A percentile compares a stretch with the other conserved stretches of the same genome.
Evolutionary conservation across 2,113 vertebrate species (phyloP).

Genomic region (Equus przewalskii): DNA sequence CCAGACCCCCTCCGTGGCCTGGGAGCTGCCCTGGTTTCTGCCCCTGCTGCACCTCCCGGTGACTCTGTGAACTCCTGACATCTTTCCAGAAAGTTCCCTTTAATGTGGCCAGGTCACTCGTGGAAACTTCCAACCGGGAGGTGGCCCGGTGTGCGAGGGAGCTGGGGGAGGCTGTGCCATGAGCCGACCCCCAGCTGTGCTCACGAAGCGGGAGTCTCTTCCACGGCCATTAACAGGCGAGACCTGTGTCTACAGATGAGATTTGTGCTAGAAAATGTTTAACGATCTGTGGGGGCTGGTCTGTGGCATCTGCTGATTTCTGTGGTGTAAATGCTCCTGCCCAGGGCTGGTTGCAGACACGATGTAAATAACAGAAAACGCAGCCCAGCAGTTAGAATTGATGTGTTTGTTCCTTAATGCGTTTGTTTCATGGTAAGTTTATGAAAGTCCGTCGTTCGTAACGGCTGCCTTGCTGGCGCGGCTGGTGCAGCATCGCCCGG

Average conservation of each 20-base stretch:
- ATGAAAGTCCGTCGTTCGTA: neutral
- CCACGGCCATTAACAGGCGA: too few relatives aligned
- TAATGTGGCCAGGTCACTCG: neutral
- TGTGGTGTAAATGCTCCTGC: neutral
- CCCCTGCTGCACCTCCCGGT: neutral
- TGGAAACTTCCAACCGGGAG: too few relatives aligned
- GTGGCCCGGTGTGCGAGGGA: too few relatives aligned
- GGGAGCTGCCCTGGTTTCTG: neutral
- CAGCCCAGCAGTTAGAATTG: neutral
- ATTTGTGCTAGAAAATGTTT: too few relatives aligned
- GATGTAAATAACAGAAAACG: fast-evolving
- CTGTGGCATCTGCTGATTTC: neutral
- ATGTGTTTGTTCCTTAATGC: neutral
- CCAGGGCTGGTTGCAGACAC: neutral
- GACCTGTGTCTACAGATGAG: too few relatives aligned
- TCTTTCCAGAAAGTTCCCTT: neutral
- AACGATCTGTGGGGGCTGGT: neutral
- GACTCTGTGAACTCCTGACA: neutral
- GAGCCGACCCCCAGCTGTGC: too few relatives aligned
- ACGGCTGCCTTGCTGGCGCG: neutral
- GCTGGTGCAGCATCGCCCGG: neutral
- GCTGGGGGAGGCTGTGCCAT: neutral
- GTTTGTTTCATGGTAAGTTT: fast-evolving
- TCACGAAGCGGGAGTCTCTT: too few relatives aligned
- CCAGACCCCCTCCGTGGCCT: too few relatives aligned